A percentile compares a stretch with the other conserved stretches of the same genome.
phyloP scores from a whole-genome alignment of 2,113 vertebrate species.

The Ciconia stormi region DNA sequence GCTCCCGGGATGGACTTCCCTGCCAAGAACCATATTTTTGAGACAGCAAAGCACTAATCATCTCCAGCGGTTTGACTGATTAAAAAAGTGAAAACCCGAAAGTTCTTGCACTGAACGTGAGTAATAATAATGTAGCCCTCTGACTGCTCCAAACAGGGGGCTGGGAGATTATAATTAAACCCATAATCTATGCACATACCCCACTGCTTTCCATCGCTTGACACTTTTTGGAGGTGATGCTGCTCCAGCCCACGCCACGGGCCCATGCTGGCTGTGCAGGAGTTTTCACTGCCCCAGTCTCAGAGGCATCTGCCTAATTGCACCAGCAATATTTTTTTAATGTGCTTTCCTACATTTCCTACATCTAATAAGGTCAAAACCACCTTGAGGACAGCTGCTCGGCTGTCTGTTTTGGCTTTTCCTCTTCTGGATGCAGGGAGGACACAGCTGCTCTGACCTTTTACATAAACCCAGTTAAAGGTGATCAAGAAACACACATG shows the following conservation, averaged over 20 bases:
- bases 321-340: background rate
- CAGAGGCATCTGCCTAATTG: background rate
- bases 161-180: background rate
- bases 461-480: background rate
- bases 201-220: background rate
- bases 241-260: background rate
- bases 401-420: background rate
- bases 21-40: background rate
- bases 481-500: background rate
- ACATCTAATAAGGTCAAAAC: constrained; percentile 30
- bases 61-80: background rate
- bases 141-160: background rate
- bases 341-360: background rate
- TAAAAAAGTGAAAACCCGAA: background rate
- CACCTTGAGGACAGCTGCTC: constrained; percentile 54
- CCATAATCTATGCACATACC: background rate
- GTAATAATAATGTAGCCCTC: background rate
- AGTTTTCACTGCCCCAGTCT: background rate
- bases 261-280: background rate
- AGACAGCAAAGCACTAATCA: background rate
- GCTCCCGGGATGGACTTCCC: background rate
- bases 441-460: constrained; percentile 33
- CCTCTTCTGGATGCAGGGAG: background rate
- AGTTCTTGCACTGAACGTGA: background rate
- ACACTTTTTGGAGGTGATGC: background rate